Conservation (phyloP, 2,888 invertebrate genomes). For the Colostygia pectinataria region DNA sequence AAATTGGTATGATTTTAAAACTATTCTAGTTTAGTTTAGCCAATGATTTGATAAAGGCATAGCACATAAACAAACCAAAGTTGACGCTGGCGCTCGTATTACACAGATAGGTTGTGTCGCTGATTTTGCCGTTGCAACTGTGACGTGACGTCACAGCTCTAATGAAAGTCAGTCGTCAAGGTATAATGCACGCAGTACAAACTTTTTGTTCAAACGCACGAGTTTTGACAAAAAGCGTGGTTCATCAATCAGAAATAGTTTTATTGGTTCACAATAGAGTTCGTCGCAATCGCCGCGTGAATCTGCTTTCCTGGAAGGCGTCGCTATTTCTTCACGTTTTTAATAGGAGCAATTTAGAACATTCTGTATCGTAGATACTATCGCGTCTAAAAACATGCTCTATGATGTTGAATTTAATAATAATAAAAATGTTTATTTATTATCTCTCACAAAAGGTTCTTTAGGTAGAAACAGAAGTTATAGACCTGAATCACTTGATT, state of each 20-base stretch:
- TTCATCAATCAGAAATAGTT: constrained; percentile 79
- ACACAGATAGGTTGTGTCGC: no score
- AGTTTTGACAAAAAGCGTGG: constrained; percentile 69
- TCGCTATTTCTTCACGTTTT: constrained; percentile 61
- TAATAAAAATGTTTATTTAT: no score
- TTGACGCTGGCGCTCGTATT: no score
- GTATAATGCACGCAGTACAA: constrained; percentile 12
- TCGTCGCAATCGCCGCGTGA: constrained; percentile 63
- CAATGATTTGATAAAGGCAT: no score
- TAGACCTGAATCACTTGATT: no score
- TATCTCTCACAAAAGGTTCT: no score
- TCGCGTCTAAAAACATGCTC: constrained; percentile 36
- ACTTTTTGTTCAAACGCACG: constrained; percentile 59
- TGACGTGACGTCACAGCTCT: background rate
- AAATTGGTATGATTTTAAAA: no score
- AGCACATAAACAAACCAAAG: no score
- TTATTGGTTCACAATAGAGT: constrained; percentile 74
- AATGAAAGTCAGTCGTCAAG: constrained; percentile 1
- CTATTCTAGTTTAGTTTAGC: no score
- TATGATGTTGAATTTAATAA: constrained; percentile 23
- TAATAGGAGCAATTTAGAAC: constrained; percentile 64
- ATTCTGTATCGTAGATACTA: constrained; percentile 29
- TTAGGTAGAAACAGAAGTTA: no score
- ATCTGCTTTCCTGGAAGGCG: constrained; percentile 70
- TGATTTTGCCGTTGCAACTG: no score